Evolutionary conservation across 1,140 invertebrate species (phyloP), one percentile per base, ranked within the genome.

Genomic region (Brachionus plicatilis): DNA sequence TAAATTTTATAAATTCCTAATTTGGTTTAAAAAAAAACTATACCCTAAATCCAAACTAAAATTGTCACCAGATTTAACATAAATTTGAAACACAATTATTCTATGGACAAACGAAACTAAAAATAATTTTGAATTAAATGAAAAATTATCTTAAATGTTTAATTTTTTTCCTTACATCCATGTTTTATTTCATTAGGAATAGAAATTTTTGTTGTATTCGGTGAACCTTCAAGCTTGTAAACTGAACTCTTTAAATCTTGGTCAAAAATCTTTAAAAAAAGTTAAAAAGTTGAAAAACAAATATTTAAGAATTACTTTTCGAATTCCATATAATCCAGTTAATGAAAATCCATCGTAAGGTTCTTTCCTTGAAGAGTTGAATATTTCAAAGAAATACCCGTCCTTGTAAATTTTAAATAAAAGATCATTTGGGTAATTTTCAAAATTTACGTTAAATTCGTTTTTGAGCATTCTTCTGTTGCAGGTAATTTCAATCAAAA

Each of bases 221-320:
- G 84, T 6, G 86, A 82, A 11, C 88, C 88, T 68, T 89, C 88
- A n/a, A 89, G 80, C 60, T 68, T 84, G 47, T 87, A 88, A 8
- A 89, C 85, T 86, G 86, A 88, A 20, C 88, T 86, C 79, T 88
- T 88, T 5, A 89, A 88, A 37, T 89, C 88, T 85, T 88, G 88
- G 12, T 88, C 88, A 87, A 87, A 89, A 37, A 86, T 84, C 88
- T 88, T 53, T n/a, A 47, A 27, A 43, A 8, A 79, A 80, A 29
- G 11, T 56, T 65, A 17, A 29, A n/a, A n/a, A 29, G 9, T 76
- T 75, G 5, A 27, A 41, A 27, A 6, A 7, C 0, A 14, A 43
- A 17, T 17, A n/a, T 8, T 45, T 75, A 17, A 43, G 1, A 43
- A 43, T 41, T 79, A 85, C 85, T 85, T 86, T 86, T 43, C 84